Evolutionary conservation across 2,797 vertebrate genomes (phyloP), one percentile per base, ranked within the genome.

Genomic region (Cossypha polioptera): DNA sequence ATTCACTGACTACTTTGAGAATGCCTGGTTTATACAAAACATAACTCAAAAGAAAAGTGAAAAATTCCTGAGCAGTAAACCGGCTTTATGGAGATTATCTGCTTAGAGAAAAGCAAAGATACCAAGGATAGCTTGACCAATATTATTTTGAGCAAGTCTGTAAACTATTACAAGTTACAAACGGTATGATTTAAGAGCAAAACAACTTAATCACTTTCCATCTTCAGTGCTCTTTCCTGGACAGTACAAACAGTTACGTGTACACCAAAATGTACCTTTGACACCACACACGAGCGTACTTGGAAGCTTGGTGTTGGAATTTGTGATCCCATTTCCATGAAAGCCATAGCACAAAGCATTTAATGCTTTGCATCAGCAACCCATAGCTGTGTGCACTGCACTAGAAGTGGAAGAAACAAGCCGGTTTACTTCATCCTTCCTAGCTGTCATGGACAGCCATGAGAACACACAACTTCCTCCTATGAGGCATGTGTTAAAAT

Each of bases 11-110:
- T 61, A n/a, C 43, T 67, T 38, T 10, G 22, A 75, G 69, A 90
- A 72, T 5, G 67, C 13, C 62, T 48, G 47, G 51, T 75, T 95
- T 88, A 78, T n/a, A 58, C 19, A 69, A 76, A 90, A 80, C 61
- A 43, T 7, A 25, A 40, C 58, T 90, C 74, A 68, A 51, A 80
- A 80, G 45, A 48, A 68, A 84, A 93, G 61, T 33, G 24, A 93
- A 75, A 81, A 84, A 91, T 25, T 69, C 48, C 74, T 38, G 25
- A 82, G 54, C 9, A 47, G 47, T 24, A 76, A 47, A 43, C n/a
- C 21, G 31, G 33, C 42, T 92, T 90, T 81, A 75, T 29, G 80
- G 40, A 35, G 31, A 66, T 75, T 90, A 86, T 65, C 69, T 78
- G 40, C 73, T 82, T 55, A 72, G 13, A 75, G 35, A 47, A 94